Evolutionary conservation across 2,113 vertebrate genomes (phyloP).

Genomic region (Hystrix brachyura): DNA sequence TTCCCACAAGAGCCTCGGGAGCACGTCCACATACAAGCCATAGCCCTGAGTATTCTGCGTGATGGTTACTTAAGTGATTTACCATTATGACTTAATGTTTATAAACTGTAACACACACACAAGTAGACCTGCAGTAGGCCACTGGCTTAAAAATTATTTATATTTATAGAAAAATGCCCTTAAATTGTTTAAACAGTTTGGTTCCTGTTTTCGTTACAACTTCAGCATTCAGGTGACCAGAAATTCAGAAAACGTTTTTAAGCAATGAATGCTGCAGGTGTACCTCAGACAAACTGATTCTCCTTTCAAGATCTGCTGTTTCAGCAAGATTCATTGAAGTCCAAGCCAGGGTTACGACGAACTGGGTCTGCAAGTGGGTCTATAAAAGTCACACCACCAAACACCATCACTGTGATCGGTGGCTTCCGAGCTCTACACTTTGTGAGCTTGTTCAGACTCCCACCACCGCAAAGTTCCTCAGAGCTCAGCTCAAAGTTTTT

Average conservation of each 20-base stretch:
- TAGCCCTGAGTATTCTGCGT: background rate
- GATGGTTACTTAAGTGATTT: background rate
- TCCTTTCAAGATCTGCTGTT: background rate
- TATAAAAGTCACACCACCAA: background rate
- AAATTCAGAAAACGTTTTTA: background rate
- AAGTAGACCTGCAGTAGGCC: background rate
- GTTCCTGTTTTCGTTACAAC: background rate
- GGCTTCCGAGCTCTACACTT: background rate
- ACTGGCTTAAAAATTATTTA: background rate
- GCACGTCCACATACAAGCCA: no score
- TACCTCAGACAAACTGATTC: background rate
- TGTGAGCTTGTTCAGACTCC: background rate
- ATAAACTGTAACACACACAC: background rate
- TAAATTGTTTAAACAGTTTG: background rate
- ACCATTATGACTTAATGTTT: background rate
- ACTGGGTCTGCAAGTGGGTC: background rate
- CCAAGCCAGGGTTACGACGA: background rate
- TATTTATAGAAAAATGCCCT: background rate
- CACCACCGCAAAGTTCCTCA: background rate
- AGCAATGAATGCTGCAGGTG: background rate
- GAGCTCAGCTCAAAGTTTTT: background rate
- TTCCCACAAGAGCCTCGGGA: background rate
- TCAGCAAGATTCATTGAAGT: background rate
- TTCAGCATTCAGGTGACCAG: background rate
- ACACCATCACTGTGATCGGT: rapidly evolving